Evolutionary conservation across 1,140 invertebrate genomes (phyloP), one percentile per base, ranked within the genome.

Genomic region (Scaptomyza montana): DNA sequence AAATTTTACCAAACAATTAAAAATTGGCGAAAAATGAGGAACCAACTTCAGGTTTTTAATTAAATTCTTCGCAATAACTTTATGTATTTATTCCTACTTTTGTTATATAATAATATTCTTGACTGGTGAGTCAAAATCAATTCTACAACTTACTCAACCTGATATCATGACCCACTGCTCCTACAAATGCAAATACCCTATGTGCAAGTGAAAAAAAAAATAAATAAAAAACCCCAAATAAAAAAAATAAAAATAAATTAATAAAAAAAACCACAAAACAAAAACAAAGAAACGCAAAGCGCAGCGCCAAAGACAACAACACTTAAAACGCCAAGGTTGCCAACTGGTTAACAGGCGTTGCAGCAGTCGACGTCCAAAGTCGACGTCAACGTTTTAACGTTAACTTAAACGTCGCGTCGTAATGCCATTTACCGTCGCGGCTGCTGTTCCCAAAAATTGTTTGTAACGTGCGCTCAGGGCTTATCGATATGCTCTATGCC

Each of bases 261-360:
- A 13, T 12, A 5, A 61, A 67, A 77, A 77, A 53, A 69, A 77
- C 30, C 30, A 33, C 7, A 69, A 69, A 46, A 61, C 49, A 51
- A 67, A 45, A 57, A 54, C 25, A 30, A 50, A 49, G 66, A 73
- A 75, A 73, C 65, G 49, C 56, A 56, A 78, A 57, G 69, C 66
- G 59, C 74, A 79, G 66, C 66, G 72, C 62, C 76, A 68, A 87
- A 82, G 80, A 65, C 66, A 36, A 36, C 33, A 36, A 8, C 33
- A 86, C 75, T 25, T 69, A 74, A 59, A 65, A 51, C 84, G 74
- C 74, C 82, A 86, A 86, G 82, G 82, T 86, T 86, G 82, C 82
- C 82, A 82, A 86, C 82, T 87, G 82, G 82, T 86, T 86, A 86
- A 62, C 77, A 45, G 61, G 43, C 74, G 7, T 36, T 36, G 46